Evolutionary conservation across 2,797 vertebrate genomes (phyloP), one percentile per base, ranked within the genome.

Genomic region (Oreortyx pictus): DNA sequence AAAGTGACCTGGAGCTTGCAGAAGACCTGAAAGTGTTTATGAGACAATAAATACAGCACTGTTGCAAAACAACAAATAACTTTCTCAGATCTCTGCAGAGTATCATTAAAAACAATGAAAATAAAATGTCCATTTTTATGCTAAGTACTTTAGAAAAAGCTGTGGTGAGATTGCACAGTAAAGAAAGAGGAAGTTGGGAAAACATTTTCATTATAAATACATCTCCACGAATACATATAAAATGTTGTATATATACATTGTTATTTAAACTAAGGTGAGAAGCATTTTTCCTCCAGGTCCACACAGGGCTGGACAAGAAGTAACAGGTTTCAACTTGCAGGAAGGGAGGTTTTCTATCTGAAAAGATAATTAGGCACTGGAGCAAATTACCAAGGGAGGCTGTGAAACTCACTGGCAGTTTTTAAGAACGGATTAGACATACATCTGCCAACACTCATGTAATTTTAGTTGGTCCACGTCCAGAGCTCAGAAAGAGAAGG

Each of bases 401-500:
- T 96, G 90, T 96, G 95, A 95, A 96, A 96, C 84, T 95, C 94
- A 77, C 89, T 95, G 93, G 94, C 93, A 96, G 83, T 93, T 94
- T 94, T 93, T 89, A 96, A 87, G 93, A 95, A 87, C 94, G 94
- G 92, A 95, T 95, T 96, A 95, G 93, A 92, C 75, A 61, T 88
- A 85, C 90, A 90, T 94, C 94, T 95, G 94, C 92, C 92, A 95
- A 67, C 81, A 71, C 83, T 91, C 81, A 43, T 90, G 93, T 82
- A 88, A 93, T 95, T 96, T 95, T 79, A 89, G 64, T 87, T 95
- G 94, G 92, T 80, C 52, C 61, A 52, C 44, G 65, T 85, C 93
- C 94, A 95, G 82, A 92, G 52, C 90, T 88, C 71, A 94, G 78
- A 94, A 93, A 52, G 65, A 93, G 88, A 94, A 95, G 77, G 77